These are phyloP conservation scores for Andrena minutula DNA, from an alignment of 2,888 invertebrate genomes.

Conservation along the genomic window DNA sequence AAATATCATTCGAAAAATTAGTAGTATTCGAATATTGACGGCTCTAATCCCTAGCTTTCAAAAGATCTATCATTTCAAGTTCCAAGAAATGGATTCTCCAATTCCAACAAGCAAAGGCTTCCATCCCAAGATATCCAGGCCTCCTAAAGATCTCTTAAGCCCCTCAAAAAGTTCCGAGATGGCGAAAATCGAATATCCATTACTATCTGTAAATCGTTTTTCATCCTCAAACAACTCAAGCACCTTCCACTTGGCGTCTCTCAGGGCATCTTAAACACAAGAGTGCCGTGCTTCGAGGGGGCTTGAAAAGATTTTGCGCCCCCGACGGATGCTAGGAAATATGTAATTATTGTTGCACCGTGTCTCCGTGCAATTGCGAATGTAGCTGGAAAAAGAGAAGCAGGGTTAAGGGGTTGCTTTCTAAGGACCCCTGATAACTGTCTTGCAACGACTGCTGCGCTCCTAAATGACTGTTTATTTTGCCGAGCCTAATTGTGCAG, in stretches of 20 bases:
- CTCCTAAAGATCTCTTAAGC: not conserved
- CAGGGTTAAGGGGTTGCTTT: conserved; percentile 3
- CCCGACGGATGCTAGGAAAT: conserved; percentile 13
- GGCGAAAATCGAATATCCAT: not conserved
- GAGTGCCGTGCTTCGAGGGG: conserved; percentile 9
- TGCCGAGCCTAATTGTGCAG: not conserved
- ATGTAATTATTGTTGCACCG: conserved; percentile 34
- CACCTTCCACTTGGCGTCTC: conserved; percentile 17
- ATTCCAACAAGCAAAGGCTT: too few species aligned
- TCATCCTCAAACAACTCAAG: conserved; percentile 16
- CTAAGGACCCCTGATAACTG: not conserved
- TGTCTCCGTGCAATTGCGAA: conserved; percentile 22
- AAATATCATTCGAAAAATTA: too few species aligned
- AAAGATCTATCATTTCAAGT: too few species aligned
- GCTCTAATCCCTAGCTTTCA: too few species aligned
- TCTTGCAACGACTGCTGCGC: conserved; percentile 8
- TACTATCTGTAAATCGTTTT: conserved; percentile 3
- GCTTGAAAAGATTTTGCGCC: conserved; percentile 4
- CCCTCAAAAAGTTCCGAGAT: not conserved
- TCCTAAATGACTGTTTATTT: conserved; percentile 42
- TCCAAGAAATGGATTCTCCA: too few species aligned
- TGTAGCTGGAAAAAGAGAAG: not conserved
- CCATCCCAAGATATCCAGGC: not conserved
- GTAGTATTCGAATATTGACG: too few species aligned
- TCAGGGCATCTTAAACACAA: conserved; percentile 16